Base-by-base conservation (phyloP, 2,113 vertebrate genomes). In the Tiliqua scincoides region DNA sequence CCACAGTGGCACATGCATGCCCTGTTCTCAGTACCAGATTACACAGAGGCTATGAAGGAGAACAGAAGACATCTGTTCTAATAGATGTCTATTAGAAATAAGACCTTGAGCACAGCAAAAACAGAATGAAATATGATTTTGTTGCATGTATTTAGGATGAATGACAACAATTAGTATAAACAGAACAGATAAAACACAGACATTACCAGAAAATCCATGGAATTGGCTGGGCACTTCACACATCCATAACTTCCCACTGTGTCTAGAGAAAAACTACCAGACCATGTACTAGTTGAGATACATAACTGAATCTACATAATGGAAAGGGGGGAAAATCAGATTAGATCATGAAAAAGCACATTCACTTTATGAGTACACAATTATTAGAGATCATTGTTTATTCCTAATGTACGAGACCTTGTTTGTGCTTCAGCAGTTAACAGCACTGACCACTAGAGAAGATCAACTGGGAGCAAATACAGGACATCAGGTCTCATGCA, bases 181-280 rank as follows among this genome's bases (percentile, higher is more conserved):
- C 6, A 77, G 35, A 40, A 63, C 21, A 27, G 72, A 15, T 54
- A 43, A 77, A 85, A 3, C 35, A 63, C 0, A 20, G 40, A 9
- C 32, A 93, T 96, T 96, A 99, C 99, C 98, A 99, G 93, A 83
- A 97, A 99, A 68, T 99, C 98, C 96, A 97, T 98, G 89, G 89
- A 95, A 92, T 83, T 96, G 75, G 97, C 96, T 57, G 98, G 96
- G 93, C 99, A 99, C 68, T 93, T 98, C 48, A 99, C 98, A 91
- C 98, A 99, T 72, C 99, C 99, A 0, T 98, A 99, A 94, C 97
- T 99, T 82, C 99, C 99, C 10, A 99, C 98, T 0, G 99, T 98
- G 91, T 99, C 99, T 91, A 99, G 93, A 68, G 99, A 99, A 93
- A 99, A 99, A 40, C 97, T 90, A 3, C 84, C 97, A 6, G 99